Evolutionary conservation across 2,113 vertebrate genomes (phyloP), one percentile per base, ranked within the genome.

Genomic region (Axis porcinus): DNA sequence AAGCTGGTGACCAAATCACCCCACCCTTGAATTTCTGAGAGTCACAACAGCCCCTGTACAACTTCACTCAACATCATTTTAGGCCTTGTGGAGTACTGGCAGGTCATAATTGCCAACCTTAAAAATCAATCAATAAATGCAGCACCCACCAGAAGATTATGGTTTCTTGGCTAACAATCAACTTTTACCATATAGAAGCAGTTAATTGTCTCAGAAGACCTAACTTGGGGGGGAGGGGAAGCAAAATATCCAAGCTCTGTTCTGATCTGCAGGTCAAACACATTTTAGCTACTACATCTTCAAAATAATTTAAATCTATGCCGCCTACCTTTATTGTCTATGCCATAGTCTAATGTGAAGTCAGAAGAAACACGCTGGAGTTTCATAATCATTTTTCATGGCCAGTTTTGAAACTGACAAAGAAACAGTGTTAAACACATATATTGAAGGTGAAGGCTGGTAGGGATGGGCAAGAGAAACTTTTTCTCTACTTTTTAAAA

Each of bases 381-480:
- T 93, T 98, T 98, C 96, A 97, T 95, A 98, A 97, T 94, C 79
- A 67, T 97, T 97, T 97, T 95, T 97, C 97, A 86, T 67, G 92
- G 94, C 97, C 97, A 87, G 90, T 83, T 98, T 97, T 98, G 93
- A 98, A 98, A 97, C 54, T 1, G 1, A 98, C 96, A 97, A 98
- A 98, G 55, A 88, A 81, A 94, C 2, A 98, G 89, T 95, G 97
- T 96, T 98, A 98, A 97, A 97, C 95, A 98, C 87, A 97, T 95
- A 98, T 97, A 98, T 96, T 98, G 96, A 98, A 98, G 97, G 96
- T 85, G 96, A 98, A 98, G 95, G 85, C 93, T 97, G 97, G 91
- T 97, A 98, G 97, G 92, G 93, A 98, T 97, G 89, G 97, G 89
- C 92, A 98, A 95, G 85, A 96, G 60, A 97, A 98, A 98, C 87